Conservation (phyloP, 2,888 invertebrate genomes). For the Pogonocherus hispidulus region DNA sequence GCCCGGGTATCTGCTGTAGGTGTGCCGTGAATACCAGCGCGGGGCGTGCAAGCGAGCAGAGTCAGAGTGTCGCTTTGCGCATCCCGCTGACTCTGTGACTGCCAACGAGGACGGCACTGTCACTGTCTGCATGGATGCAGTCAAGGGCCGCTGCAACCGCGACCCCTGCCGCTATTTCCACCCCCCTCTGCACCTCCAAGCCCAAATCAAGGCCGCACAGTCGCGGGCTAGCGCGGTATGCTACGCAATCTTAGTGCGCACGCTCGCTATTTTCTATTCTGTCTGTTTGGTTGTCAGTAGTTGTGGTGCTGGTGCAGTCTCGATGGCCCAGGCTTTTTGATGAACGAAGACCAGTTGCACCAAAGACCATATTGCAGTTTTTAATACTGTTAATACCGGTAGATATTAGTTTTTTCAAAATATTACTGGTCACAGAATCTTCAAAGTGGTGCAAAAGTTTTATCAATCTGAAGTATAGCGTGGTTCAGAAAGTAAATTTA, state of each 20-base stretch:
- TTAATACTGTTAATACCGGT: too few species aligned
- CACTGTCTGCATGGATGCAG: conserved; percentile 99
- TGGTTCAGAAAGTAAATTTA: too few species aligned
- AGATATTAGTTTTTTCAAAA: too few species aligned
- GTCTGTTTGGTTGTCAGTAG: conserved; percentile 47
- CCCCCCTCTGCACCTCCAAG: conserved; percentile 99
- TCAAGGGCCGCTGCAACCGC: conserved; percentile 98
- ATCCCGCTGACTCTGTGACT: conserved; percentile 96
- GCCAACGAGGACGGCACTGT: conserved; percentile 98
- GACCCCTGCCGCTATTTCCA: conserved; percentile 99
- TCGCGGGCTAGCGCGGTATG: conserved; percentile 92
- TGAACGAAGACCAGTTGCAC: neutral
- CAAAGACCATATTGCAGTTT: too few species aligned
- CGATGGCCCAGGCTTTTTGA: neutral
- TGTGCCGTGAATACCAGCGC: conserved; percentile 98
- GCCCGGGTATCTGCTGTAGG: conserved; percentile 77
- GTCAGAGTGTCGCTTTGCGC: conserved; percentile 98
- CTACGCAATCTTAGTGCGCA: conserved; percentile 75
- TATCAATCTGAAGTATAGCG: too few species aligned
- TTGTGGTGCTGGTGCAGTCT: conserved; percentile 24
- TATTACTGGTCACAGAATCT: too few species aligned
- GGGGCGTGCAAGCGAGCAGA: conserved; percentile 98
- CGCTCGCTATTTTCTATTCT: conserved; percentile 63
- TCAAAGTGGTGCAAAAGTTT: too few species aligned
- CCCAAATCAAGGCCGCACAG: conserved; percentile 98